Evolutionary conservation across 37 sponge, comb jelly and placozoan species (phyloP).

Genomic region (Halisarca cf. caerulea): DNA sequence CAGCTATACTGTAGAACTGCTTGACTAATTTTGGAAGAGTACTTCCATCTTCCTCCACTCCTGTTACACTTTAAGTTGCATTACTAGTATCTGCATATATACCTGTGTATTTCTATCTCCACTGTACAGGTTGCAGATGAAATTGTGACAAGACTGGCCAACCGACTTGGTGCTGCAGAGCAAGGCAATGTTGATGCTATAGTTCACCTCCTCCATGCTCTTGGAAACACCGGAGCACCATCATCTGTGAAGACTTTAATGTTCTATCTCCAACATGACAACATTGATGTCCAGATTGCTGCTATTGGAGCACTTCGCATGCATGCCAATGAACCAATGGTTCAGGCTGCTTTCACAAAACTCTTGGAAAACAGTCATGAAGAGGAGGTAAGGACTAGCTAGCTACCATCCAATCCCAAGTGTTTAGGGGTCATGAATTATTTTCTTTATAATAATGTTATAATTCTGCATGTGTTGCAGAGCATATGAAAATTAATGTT

Average conservation of each 20-base stretch:
- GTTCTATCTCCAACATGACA: neutral
- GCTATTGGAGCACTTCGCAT: constrained; percentile 13
- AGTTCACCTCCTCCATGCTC: constrained; percentile 19
- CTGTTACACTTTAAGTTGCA: too few species aligned
- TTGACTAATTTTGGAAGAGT: too few species aligned
- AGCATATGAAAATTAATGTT: neutral
- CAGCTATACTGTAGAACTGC: too few species aligned
- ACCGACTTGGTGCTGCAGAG: neutral
- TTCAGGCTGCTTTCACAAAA: neutral
- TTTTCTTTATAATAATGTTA: too few species aligned
- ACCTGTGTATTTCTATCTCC: too few species aligned
- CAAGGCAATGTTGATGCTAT: neutral
- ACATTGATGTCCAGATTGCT: constrained; percentile 1
- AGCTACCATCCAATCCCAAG: neutral
- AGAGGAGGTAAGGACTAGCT: neutral
- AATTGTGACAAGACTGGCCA: neutral
- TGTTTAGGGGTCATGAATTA: too few species aligned
- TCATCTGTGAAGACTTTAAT: neutral
- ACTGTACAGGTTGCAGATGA: neutral
- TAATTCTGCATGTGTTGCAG: neutral
- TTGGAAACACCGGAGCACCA: constrained; percentile 17
- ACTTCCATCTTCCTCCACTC: too few species aligned
- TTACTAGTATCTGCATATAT: too few species aligned
- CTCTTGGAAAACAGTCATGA: neutral
- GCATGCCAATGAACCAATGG: neutral